Conservation (phyloP, 1,140 invertebrate species). For the Acyrthosiphon pisum region DNA sequence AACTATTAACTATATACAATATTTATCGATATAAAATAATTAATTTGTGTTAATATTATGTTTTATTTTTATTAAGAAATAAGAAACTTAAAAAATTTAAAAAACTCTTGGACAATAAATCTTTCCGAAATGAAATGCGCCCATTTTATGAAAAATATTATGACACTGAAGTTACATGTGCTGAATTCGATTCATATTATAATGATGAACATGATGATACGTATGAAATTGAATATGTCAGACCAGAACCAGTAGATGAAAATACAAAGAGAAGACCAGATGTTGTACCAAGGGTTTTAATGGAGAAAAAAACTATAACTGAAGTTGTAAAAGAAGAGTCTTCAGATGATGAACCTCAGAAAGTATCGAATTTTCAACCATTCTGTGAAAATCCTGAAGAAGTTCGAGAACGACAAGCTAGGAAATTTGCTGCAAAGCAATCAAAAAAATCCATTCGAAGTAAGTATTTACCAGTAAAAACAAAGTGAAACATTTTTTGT, state of each 20-base stretch:
- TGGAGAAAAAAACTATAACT: neutral
- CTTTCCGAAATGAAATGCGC: conserved; percentile 50
- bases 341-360: conserved; percentile 19
- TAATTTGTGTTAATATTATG: neutral
- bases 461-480: neutral
- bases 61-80: conserved; percentile 32
- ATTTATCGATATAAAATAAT: neutral
- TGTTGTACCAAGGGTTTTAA: conserved; percentile 45
- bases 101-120: conserved; percentile 42
- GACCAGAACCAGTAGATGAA: conserved; percentile 50
- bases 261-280: conserved; percentile 40
- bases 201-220: conserved; percentile 45
- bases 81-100: conserved; percentile 46
- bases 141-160: conserved; percentile 50
- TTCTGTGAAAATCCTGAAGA: conserved; percentile 54
- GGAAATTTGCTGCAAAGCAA: conserved; percentile 32
- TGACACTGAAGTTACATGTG: conserved; percentile 43
- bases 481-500: neutral
- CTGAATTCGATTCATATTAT: conserved; percentile 52
- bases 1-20: too few species aligned
- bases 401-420: conserved; percentile 44
- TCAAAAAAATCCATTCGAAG: conserved; percentile 22
- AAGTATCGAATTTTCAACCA: conserved; percentile 32
- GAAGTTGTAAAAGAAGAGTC: neutral
- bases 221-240: conserved; percentile 50